phyloP scores from a whole-genome alignment of 1,140 invertebrate genomes.

The Patella vulgata region DNA sequence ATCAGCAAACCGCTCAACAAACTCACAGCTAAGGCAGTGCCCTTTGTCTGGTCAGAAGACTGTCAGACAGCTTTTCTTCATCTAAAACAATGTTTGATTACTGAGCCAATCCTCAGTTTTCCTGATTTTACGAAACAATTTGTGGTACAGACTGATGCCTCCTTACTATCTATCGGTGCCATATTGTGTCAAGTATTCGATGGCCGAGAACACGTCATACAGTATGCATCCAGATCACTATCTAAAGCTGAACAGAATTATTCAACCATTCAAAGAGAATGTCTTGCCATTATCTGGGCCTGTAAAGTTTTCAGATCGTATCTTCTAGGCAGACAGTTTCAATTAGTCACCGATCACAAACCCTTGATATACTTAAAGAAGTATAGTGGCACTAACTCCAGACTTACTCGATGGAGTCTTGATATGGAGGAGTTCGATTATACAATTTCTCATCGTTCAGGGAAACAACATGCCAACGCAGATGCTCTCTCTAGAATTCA shows the following conservation, averaged over 20 bases:
- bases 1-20: too few relatives aligned
- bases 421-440: too few relatives aligned
- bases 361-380: too few relatives aligned
- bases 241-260: constrained; percentile 12
- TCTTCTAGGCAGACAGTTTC: constrained; percentile 31
- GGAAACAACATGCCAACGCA: too few relatives aligned
- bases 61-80: too few relatives aligned
- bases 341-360: constrained; percentile 33
- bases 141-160: constrained; percentile 57
- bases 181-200: constrained; percentile 47
- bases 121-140: constrained; percentile 14
- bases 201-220: not conserved
- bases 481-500: too few relatives aligned
- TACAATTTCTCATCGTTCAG: too few relatives aligned
- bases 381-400: too few relatives aligned
- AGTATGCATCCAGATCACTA: constrained; percentile 16
- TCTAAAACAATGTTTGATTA: too few relatives aligned
- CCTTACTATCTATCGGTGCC: constrained; percentile 49
- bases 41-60: too few relatives aligned
- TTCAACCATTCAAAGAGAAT: constrained; percentile 29
- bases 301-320: constrained; percentile 24
- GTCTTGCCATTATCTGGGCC: constrained; percentile 29
- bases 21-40: too few relatives aligned
- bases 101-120: constrained; percentile 25
- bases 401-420: too few relatives aligned